A percentile compares a stretch with the other conserved stretches of the same genome.
These are phyloP conservation scores for Phocoena sinus DNA, from an alignment of 2,113 vertebrate species.

Conservation along the genomic window DNA sequence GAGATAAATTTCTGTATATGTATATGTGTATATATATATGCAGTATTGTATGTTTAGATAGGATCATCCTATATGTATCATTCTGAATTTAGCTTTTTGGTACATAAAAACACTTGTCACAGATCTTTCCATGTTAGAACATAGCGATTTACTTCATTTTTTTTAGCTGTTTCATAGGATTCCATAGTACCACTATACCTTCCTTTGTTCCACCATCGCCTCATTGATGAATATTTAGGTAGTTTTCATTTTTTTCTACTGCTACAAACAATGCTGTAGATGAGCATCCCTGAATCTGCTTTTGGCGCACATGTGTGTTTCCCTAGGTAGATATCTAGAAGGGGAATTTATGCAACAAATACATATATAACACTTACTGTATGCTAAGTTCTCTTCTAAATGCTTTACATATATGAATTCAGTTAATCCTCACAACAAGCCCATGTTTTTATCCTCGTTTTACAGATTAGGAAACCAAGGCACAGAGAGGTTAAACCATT, in stretches of 20 bases:
- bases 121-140: background rate
- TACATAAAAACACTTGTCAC: background rate
- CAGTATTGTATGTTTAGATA: background rate
- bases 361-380: background rate
- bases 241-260: background rate
- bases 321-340: background rate
- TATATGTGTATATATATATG: background rate
- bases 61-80: background rate
- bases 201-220: background rate
- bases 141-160: background rate
- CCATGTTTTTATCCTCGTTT: background rate
- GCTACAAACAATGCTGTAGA: background rate
- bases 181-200: background rate
- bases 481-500: background rate
- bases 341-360: background rate
- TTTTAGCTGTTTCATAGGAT: background rate
- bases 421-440: background rate
- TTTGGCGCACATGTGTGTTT: background rate
- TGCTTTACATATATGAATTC: background rate
- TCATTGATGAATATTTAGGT: background rate
- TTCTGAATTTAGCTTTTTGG: background rate
- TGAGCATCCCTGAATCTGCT: background rate
- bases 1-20: background rate
- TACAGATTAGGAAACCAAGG: background rate
- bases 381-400: background rate